These are phyloP conservation scores for Mastomys natalensis DNA, from an alignment of 2,113 vertebrate species.

Conservation along the genomic window DNA sequence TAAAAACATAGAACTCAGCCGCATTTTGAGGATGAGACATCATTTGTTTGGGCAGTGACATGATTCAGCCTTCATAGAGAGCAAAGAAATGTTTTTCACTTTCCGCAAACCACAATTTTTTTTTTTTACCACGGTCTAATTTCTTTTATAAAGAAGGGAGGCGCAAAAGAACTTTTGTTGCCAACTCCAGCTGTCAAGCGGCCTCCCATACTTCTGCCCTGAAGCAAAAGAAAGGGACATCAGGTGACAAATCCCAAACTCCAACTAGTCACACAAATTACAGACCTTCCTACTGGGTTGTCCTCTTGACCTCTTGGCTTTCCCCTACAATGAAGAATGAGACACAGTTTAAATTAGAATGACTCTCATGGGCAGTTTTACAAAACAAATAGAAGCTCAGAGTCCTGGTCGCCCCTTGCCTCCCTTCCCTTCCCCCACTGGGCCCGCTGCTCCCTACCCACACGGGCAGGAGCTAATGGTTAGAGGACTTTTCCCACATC, in stretches of 20 bases:
- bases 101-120: constrained; percentile 27
- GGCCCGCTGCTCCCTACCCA: constrained; percentile 46
- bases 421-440: background rate
- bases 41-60: constrained; percentile 19
- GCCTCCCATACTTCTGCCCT: constrained; percentile 64
- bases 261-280: constrained; percentile 80
- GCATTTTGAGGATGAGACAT: constrained; percentile 32
- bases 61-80: background rate
- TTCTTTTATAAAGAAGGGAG: constrained; percentile 60
- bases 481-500: constrained; percentile 41
- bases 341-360: constrained; percentile 77
- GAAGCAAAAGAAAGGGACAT: constrained; percentile 72
- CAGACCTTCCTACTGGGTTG: constrained; percentile 65
- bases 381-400: constrained; percentile 68
- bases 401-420: accelerated
- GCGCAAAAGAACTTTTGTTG: constrained; percentile 50
- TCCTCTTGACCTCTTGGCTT: constrained; percentile 72
- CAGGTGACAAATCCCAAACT: constrained; percentile 78
- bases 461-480: constrained; percentile 33
- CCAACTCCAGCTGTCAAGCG: constrained; percentile 55
- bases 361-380: constrained; percentile 71
- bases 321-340: constrained; percentile 72
- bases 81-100: background rate
- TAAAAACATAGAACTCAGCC: background rate
- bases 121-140: background rate